Evolutionary conservation across 2,888 invertebrate genomes (phyloP), one percentile per base, ranked within the genome.

Genomic region (Orthosia gracilis): DNA sequence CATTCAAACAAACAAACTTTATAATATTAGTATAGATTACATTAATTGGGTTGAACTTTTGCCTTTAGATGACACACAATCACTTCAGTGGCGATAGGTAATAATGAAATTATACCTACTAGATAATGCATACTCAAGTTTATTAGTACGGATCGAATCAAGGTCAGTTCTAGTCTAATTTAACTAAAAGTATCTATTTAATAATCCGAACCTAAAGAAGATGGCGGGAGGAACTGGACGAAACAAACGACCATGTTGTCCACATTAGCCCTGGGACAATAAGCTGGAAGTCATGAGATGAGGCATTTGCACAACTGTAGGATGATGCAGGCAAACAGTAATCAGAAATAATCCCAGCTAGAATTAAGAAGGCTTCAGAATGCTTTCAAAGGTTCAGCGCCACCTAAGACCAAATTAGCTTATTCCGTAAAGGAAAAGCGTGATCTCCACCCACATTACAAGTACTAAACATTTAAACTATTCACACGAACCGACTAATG

Each of bases 401-500:
- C 68, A 58, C 54, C 17, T 63, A 58, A 15, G 18, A 67, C 78
- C 47, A 71, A 78, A 57, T 54, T 26, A 66, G 23, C 17, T 58
- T 45, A 50, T 9, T 47, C 26, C 13, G 23, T 31, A 21, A 57
- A 57, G 58, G 65, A 54, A 62, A 78, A 80, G 50, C 80, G 69
- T 83, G 80, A 73, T 69, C 69, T 45, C 50, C 62, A 54, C 65
- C 80, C 55, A 72, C 73, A 79, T 69, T 65, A 79, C 84, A 58
- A 69, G 21, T 55, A 78, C 64, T 74, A 21, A 47, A 72, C 23
- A 79, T 78, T 71, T 79, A 73, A 80, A 80, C 80, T 79, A 79
- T 79, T 83, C 80, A 79, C 80, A 66, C 66, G 80, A 80, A 76
- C 82, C 66, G 82, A 84, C 82, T 82, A 82, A 84, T 82, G 82